Evolutionary conservation across 1,140 invertebrate genomes (phyloP).

Genomic region (Drosophila lini): DNA sequence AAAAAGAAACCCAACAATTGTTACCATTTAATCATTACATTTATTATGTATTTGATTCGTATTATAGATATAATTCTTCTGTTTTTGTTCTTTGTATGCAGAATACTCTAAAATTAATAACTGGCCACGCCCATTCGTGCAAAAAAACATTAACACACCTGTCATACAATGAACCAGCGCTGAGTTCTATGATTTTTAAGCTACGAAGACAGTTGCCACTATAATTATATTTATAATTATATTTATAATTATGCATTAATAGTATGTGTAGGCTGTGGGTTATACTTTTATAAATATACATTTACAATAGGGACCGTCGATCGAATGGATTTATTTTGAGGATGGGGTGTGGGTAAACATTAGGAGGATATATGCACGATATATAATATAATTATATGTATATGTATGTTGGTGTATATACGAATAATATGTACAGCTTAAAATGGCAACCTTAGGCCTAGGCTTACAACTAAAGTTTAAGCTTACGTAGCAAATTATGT

Average conservation of each 20-base stretch:
- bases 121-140: slow-evolving; percentile 24
- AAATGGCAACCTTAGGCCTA: slow-evolving; percentile 42
- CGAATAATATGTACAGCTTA: slow-evolving; percentile 67
- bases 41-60: slow-evolving; percentile 49
- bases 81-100: slow-evolving; percentile 31
- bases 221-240: slow-evolving; percentile 4
- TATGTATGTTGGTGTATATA: not conserved
- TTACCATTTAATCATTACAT: slow-evolving; percentile 46
- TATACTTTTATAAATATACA: slow-evolving; percentile 39
- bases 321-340: slow-evolving; percentile 2
- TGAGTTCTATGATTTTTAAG: slow-evolving; percentile 36
- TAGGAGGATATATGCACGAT: slow-evolving; percentile 9
- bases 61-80: slow-evolving; percentile 6
- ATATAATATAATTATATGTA: slow-evolving; percentile 21
- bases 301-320: slow-evolving; percentile 15
- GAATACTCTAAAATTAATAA: slow-evolving; percentile 31
- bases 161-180: slow-evolving; percentile 28
- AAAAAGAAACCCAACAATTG: not conserved
- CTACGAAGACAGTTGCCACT: slow-evolving; percentile 29
- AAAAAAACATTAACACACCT: slow-evolving; percentile 40
- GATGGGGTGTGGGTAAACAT: slow-evolving; percentile 15
- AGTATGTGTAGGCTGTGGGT: not conserved
- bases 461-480: slow-evolving; percentile 8
- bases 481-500: slow-evolving; percentile 30
- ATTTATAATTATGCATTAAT: slow-evolving; percentile 8